Evolutionary conservation across 2,797 vertebrate genomes (phyloP), one percentile per base, ranked within the genome.

Genomic region (Tokudaia tokunoshimensis): DNA sequence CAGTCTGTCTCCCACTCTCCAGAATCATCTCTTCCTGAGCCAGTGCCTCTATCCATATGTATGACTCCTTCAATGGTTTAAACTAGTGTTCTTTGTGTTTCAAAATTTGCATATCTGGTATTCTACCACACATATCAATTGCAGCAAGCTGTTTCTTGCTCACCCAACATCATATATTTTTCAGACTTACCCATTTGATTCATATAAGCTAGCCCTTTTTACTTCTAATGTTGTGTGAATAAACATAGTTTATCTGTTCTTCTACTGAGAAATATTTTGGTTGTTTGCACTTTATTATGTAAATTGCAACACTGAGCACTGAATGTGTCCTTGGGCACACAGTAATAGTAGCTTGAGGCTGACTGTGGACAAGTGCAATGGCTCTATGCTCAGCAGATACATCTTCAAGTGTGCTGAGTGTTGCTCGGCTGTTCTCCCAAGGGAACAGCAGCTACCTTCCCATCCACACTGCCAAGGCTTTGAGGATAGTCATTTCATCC

Each of bases 201-300:
- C 57, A 55, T 63, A 76, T 17, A 82, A 65, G 12, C 61, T n/a
- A 55, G 74, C 22, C 47, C 26, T 37, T 93, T 84, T 81, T 91
- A 65, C 83, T 91, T 82, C 89, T 74, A 61, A 63, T 91, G 55
- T 75, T 86, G 31, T 94, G 13, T 74, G 67, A 89, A 83, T 89
- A 89, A 94, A 90, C 86, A 93, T 91, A 93, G 61, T 67, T 55
- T 91, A 67, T 94, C 47, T 94, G n/a, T 94, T 90, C 29, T 94
- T 88, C 80, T 84, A 63, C 50, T 65, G 97, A 96, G 93, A 95
- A 92, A 88, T 80, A 89, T 72, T 94, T 78, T 92, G 80, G 52
- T 65, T 82, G 44, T 92, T 75, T 63, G 57, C 55, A 22, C 57
- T 94, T 94, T 86, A 2, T 80, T 86, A 78, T 29, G 24, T 86